A percentile compares a stretch with the other conserved stretches of the same genome.
Conservation (phyloP, 2,888 invertebrate genomes). For the Crocallis elinguaria region DNA sequence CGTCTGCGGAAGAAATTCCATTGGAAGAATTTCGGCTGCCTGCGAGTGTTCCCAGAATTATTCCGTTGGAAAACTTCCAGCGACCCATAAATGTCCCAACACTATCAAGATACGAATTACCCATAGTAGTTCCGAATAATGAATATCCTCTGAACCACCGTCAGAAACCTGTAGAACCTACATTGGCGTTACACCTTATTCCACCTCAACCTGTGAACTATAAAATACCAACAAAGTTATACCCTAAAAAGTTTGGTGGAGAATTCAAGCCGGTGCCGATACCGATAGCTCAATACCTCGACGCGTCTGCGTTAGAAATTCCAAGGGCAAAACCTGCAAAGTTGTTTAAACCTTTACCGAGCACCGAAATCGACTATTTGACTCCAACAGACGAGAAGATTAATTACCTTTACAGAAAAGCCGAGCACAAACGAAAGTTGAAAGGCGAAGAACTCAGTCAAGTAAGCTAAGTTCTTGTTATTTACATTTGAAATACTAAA, state of each 20-base stretch:
- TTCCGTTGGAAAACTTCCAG: conserved; percentile 31
- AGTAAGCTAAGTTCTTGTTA: conserved; percentile 43
- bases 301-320: conserved; percentile 56
- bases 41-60: conserved; percentile 57
- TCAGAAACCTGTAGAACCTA: conserved; percentile 55
- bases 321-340: conserved; percentile 75
- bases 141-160: conserved; percentile 38
- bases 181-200: conserved; percentile 57
- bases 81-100: conserved; percentile 48
- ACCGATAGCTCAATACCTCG: conserved; percentile 65
- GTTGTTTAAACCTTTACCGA: conserved; percentile 65
- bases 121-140: conserved; percentile 35
- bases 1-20: conserved; percentile 41
- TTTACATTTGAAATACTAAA: conserved; percentile 20
- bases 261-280: conserved; percentile 77
- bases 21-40: conserved; percentile 76
- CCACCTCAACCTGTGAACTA: conserved; percentile 62
- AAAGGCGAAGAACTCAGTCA: conserved; percentile 58
- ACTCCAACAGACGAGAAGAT: conserved; percentile 64
- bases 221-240: conserved; percentile 80
- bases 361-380: conserved; percentile 55
- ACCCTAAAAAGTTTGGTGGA: conserved; percentile 85
- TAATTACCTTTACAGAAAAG: conserved; percentile 74
- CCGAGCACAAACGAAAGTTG: conserved; percentile 78
- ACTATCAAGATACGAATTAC: conserved; percentile 30